Percentiles rank a stretch among this genome's conserved stretches.
These are phyloP conservation scores for Chionoecetes opilio DNA, from an alignment of 1,140 invertebrate species.

Conservation along the genomic window DNA sequence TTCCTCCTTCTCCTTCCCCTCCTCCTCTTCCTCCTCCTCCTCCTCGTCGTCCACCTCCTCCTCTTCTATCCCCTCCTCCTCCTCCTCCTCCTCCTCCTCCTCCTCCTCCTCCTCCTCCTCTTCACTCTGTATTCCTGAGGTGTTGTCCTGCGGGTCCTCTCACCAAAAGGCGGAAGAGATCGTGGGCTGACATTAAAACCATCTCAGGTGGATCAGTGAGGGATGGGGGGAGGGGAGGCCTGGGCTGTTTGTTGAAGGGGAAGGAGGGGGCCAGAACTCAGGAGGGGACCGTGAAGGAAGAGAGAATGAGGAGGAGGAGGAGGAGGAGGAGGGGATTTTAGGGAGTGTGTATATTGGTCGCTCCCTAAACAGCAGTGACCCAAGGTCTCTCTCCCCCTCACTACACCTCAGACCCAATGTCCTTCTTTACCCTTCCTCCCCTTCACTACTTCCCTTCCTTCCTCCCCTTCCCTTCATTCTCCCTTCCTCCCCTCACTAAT, in stretches of 20 bases:
- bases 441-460: not conserved
- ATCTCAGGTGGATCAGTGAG: slow-evolving; percentile 41
- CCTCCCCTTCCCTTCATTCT: no score
- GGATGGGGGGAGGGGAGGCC: not conserved
- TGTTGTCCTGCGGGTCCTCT: not conserved
- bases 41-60: not conserved
- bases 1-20: not conserved
- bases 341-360: not conserved
- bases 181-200: slow-evolving; percentile 30
- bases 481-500: no score
- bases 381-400: not conserved
- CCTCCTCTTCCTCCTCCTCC: not conserved
- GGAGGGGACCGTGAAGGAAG: no score
- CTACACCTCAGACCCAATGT: not conserved
- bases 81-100: not conserved
- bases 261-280: no score
- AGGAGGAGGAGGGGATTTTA: not conserved
- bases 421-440: not conserved
- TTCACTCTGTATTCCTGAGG: slow-evolving; percentile 2
- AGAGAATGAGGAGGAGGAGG: not conserved
- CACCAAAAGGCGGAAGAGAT: not conserved
- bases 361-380: slow-evolving; percentile 40
- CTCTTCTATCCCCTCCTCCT: not conserved
- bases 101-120: not conserved
- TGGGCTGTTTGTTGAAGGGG: not conserved